Conservation (phyloP, 1,140 invertebrate genomes). For the Eufriesea mexicana region DNA sequence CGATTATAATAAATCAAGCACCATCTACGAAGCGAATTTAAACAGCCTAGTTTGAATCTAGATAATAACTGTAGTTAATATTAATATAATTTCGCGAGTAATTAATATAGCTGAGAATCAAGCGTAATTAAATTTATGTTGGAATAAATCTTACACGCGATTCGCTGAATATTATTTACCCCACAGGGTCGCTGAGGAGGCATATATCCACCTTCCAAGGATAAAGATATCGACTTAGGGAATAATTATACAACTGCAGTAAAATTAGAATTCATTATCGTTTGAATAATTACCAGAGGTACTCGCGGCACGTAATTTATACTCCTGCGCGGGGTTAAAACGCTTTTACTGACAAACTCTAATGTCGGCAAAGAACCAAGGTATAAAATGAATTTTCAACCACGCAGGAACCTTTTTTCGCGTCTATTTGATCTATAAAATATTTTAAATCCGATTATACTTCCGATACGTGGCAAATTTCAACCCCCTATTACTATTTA, state of each 20-base stretch:
- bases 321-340: not conserved
- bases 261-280: slow-evolving; percentile 11
- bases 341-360: not conserved
- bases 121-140: too few species aligned
- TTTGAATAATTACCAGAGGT: slow-evolving; percentile 9
- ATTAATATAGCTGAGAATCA: too few species aligned
- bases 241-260: slow-evolving; percentile 5
- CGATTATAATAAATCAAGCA: too few species aligned
- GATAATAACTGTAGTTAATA: too few species aligned
- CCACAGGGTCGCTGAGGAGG: too few species aligned
- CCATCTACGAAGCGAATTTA: too few species aligned
- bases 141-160: too few species aligned
- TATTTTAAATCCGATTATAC: not conserved
- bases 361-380: not conserved
- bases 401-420: too few species aligned
- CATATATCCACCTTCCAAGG: not conserved
- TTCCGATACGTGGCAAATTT: not conserved
- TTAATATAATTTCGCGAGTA: too few species aligned
- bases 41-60: too few species aligned
- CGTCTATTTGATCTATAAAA: not conserved
- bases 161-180: not conserved
- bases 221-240: not conserved
- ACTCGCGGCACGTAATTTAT: not conserved
- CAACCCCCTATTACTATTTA: too few species aligned
- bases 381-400: not conserved